Evolutionary conservation across 2,888 invertebrate genomes (phyloP), one percentile per base, ranked within the genome.

Genomic region (Antitype chi): DNA sequence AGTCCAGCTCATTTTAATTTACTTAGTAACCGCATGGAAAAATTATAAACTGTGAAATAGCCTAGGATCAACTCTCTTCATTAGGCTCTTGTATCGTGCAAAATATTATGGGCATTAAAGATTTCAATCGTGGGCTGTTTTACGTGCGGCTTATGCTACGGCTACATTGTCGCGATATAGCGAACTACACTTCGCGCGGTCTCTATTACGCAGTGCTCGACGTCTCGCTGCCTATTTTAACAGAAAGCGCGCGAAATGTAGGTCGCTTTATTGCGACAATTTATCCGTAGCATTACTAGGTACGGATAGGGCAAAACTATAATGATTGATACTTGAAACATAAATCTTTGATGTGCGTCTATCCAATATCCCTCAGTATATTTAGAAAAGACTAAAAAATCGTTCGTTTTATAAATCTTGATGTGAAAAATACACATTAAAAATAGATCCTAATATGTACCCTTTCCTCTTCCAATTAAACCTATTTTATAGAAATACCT

Each of bases 381-480:
- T n/a, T 49, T 49, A 52, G 23, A 23, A 47, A 17, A 17, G 5
- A 60, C 13, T 13, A 1, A 28, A 53, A 17, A 49, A 25, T 52
- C 0, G 8, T 28, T 49, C 23, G 23, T 32, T 47, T 20, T 17
- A 23, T 43, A 13, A 81, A 59, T 53, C 77, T 76, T 59, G 57
- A 76, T 63, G 68, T 76, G 55, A 53, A 59, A 62, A 57, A 47
- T 62, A 49, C 20, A 57, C 20, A 38, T 38, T 32, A 20, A 28
- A 43, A 70, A 73, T 73, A 15, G 47, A 73, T 57, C 47, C 70
- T 55, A 68, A 53, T 53, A n/a, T n/a, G n/a, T n/a, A 53, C 38
- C 17, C 11, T 20, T 49, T 49, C 6, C 17, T 32, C n/a, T 68
- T 57, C 32, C 17, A 20, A 74, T 23, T 49, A 49, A 25, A 70